Conservation (phyloP, 2,888 invertebrate species). For the Clepsis dumicolana region DNA sequence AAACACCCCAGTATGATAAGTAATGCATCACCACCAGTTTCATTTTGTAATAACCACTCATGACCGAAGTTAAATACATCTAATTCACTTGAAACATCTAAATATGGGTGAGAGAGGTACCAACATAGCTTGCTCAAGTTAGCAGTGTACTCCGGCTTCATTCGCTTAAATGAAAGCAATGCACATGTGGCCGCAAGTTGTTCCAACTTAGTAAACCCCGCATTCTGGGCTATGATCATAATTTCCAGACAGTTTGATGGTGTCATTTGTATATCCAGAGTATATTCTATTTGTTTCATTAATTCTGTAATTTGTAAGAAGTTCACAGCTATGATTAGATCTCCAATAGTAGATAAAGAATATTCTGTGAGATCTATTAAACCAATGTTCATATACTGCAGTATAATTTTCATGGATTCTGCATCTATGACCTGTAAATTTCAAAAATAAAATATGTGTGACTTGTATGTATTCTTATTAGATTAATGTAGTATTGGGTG, state of each 20-base stretch:
- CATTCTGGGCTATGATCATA: slow-evolving; percentile 68
- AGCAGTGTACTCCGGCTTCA: slow-evolving; percentile 66
- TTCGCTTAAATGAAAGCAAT: slow-evolving; percentile 65
- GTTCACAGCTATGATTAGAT: slow-evolving; percentile 70
- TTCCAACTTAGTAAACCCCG: slow-evolving; percentile 62
- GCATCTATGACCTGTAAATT: slow-evolving; percentile 72
- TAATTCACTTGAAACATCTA: slow-evolving; percentile 65
- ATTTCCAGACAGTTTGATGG: slow-evolving; percentile 68
- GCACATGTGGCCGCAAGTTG: slow-evolving; percentile 64
- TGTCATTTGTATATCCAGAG: slow-evolving; percentile 63
- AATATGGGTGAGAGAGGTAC: slow-evolving; percentile 76
- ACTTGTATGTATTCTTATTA: not conserved
- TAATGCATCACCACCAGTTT: slow-evolving; percentile 67
- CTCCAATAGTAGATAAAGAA: slow-evolving; percentile 58
- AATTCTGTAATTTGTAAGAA: slow-evolving; percentile 77
- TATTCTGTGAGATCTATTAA: slow-evolving; percentile 69
- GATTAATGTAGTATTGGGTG: not conserved
- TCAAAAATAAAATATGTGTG: slow-evolving; percentile 1
- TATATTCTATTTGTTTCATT: slow-evolving; percentile 71
- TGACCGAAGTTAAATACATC: slow-evolving; percentile 74
- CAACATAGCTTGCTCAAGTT: slow-evolving; percentile 68
- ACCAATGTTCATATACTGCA: slow-evolving; percentile 71
- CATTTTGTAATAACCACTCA: slow-evolving; percentile 64
- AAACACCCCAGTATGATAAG: slow-evolving; percentile 70
- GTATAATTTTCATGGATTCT: slow-evolving; percentile 68